Evolutionary conservation across 2,888 invertebrate genomes (phyloP), one percentile per base, ranked within the genome.

Genomic region (Coronaproctus castanopsis): DNA sequence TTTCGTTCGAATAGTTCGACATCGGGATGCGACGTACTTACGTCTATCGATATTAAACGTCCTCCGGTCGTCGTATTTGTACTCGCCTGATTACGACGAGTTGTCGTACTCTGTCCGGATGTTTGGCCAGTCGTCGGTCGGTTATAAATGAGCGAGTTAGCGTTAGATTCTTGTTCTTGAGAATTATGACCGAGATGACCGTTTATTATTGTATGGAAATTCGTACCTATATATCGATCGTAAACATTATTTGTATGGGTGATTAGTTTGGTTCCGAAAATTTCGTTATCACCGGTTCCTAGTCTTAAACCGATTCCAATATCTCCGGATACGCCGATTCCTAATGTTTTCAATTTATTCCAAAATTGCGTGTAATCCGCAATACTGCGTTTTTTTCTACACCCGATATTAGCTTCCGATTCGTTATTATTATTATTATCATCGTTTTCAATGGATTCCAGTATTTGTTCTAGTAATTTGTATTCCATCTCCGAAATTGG

Each of bases 271-370:
- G 14, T 36, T 5, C 36, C 36, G 36, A 8, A 8, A 36, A 36
- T 36, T 36, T 36, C 36, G 36, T 24, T 58, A 49, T 54, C 48
- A 8, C 51, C 53, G 19, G 54, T 58, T 48, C 53, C 58, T 8
- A 53, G 49, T 54, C 58, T 53, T 2, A 58, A 36, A 36, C 58
- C 58, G 23, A 52, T 2, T 3, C 58, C 58, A 21, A 58, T 53
- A 49, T 53, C 36, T 23, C 51, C 58, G 14, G 58, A 53, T 19
- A 58, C 36, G 2, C 48, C 58, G 14, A 58, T 3, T 8, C 58
- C 58, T 8, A 36, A 22, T 22, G 58, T 58, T 14, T 58, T 58
- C 21, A 58, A 23, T 53, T 21, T 36, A 19, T 58, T 58, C 3
- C 24, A 21, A 21, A 58, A 58, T 36, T 36, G 36, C 36, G 14